phyloP scores from a whole-genome alignment of 2,113 vertebrate species.

The Engystomops pustulosus region DNA sequence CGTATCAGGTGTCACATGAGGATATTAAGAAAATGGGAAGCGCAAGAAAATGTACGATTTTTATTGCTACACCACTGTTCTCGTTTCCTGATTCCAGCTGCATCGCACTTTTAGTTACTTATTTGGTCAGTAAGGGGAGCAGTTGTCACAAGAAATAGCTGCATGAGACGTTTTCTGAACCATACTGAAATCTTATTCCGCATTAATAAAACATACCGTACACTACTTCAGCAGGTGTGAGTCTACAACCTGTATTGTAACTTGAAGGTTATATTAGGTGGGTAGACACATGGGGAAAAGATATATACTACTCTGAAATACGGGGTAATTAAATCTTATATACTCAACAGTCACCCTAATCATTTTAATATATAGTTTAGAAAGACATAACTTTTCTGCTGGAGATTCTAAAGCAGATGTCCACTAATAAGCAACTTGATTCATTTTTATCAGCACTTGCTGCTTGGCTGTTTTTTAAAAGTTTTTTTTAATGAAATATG shows the following conservation, averaged over 20 bases:
- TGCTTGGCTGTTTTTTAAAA: too few relatives aligned
- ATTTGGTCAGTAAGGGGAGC: conserved; percentile 46
- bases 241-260: background rate
- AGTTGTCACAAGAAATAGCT: conserved; percentile 32
- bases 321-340: too few relatives aligned
- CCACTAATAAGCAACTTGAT: too few relatives aligned
- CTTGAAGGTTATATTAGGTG: too few relatives aligned
- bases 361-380: too few relatives aligned
- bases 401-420: too few relatives aligned
- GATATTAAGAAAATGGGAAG: background rate
- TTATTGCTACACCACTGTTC: background rate
- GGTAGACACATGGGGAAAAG: background rate
- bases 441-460: too few relatives aligned
- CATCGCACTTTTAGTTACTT: conserved; percentile 19
- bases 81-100: background rate
- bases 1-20: background rate
- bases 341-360: too few relatives aligned
- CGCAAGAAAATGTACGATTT: background rate
- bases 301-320: too few relatives aligned
- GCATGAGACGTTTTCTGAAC: background rate
- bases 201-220: conserved; percentile 21
- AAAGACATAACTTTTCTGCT: too few relatives aligned
- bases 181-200: background rate
- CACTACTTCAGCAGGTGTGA: background rate
- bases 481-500: too few relatives aligned